These are phyloP conservation scores for Mus caroli DNA, from an alignment of 2,797 vertebrate genomes.

Conservation along the genomic window DNA sequence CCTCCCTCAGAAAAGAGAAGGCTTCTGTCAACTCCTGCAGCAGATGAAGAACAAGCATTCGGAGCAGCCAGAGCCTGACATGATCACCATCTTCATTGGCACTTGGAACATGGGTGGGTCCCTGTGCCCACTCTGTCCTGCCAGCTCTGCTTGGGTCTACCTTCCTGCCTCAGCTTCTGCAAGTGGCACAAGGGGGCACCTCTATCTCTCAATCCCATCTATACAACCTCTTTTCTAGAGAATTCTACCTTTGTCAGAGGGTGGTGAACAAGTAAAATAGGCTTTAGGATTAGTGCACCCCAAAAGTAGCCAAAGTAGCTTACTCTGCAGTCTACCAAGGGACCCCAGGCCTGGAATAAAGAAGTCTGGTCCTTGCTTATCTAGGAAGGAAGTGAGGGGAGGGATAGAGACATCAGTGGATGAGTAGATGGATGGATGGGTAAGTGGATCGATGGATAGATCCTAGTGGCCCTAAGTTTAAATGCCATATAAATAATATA, in stretches of 20 bases:
- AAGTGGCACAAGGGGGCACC: rapidly evolving
- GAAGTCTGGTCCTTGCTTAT: background rate
- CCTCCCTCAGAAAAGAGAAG: slow-evolving; percentile 95
- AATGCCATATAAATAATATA: slow-evolving; percentile 13
- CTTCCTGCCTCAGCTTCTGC: background rate
- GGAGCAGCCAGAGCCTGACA: slow-evolving; percentile 97
- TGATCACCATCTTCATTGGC: slow-evolving; percentile 99
- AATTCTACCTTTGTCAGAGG: background rate
- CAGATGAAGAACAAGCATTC: slow-evolving; percentile 99
- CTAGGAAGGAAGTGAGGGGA: background rate
- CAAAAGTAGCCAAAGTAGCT: background rate
- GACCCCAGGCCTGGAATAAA: background rate
- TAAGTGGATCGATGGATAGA: background rate
- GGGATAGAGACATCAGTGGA: background rate
- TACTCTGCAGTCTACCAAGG: background rate
- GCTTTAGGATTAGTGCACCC: background rate
- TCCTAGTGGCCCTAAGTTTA: background rate
- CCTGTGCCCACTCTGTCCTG: rapidly evolving
- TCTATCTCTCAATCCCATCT: no score
- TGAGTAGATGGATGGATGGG: background rate
- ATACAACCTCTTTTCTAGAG: background rate
- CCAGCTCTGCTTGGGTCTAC: background rate
- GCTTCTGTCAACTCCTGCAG: slow-evolving; percentile 98
- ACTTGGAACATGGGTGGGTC: slow-evolving; percentile 99
- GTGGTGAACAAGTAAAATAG: background rate